These are phyloP conservation scores for Arrhamphus sclerolepis DNA, from an alignment of 2,797 vertebrate species.

Conservation along the genomic window DNA sequence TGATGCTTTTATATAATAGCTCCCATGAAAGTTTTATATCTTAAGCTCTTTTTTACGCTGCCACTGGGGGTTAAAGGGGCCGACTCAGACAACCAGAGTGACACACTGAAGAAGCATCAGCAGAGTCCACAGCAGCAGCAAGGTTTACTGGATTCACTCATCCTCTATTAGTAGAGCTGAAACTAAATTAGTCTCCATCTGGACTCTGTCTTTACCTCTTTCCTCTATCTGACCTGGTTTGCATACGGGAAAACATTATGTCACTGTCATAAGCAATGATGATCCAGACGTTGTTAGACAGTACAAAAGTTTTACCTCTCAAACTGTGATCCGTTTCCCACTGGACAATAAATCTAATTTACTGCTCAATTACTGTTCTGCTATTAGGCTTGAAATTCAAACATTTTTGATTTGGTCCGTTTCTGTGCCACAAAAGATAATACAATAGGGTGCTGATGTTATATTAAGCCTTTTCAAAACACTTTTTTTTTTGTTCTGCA, in stretches of 20 bases:
- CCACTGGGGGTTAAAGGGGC: slow-evolving; percentile 27
- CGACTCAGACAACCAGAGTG: slow-evolving; percentile 17
- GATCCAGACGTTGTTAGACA: not conserved
- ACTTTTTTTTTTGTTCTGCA: too few species aligned
- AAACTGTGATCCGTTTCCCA: slow-evolving; percentile 1
- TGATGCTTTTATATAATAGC: slow-evolving; percentile 56
- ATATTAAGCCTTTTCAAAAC: too few species aligned
- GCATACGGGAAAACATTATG: not conserved
- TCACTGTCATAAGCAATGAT: not conserved
- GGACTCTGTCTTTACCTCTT: not conserved
- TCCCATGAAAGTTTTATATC: slow-evolving; percentile 43
- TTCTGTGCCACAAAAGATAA: slow-evolving; percentile 6
- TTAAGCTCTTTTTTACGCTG: slow-evolving; percentile 48
- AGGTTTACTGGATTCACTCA: slow-evolving; percentile 17
- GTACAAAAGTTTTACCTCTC: not conserved
- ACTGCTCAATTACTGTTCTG: slow-evolving; percentile 11
- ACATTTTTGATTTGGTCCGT: not conserved
- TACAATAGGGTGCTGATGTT: not conserved
- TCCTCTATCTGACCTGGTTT: not conserved
- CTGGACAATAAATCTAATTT: not conserved
- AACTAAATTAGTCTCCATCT: slow-evolving; percentile 26
- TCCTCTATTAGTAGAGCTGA: slow-evolving; percentile 9
- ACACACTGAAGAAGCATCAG: slow-evolving; percentile 19
- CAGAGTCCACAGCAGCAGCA: slow-evolving; percentile 20
- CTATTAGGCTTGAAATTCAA: not conserved